Evolutionary conservation across 2,113 vertebrate species (phyloP).

Genomic region (Drymodes brunneopygia): DNA sequence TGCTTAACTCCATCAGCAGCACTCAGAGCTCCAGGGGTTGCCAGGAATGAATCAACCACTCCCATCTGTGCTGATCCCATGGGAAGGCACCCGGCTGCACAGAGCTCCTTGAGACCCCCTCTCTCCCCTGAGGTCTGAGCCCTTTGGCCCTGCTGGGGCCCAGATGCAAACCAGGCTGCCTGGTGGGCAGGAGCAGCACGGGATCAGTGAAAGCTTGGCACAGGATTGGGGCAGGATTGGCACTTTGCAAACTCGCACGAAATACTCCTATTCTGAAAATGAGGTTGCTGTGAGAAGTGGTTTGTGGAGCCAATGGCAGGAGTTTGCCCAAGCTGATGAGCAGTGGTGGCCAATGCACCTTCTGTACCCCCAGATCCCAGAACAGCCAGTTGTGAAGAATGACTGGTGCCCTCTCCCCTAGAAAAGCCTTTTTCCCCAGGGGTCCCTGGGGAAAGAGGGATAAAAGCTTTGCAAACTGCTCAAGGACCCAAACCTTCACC

Average conservation of each 20-base stretch:
- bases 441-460: too few relatives aligned
- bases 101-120: fast-evolving
- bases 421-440: neutral
- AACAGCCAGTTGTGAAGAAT: neutral
- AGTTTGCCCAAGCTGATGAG: neutral
- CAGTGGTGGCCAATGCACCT: fast-evolving
- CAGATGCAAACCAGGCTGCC: neutral
- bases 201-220: neutral
- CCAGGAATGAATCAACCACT: neutral
- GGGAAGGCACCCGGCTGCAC: fast-evolving
- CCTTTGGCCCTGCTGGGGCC: neutral
- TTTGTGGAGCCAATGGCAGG: neutral
- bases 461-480: neutral
- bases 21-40: neutral
- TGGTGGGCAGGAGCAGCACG: fast-evolving
- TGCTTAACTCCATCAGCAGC: fast-evolving
- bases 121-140: neutral
- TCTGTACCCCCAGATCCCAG: fast-evolving
- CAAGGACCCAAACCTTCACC: neutral
- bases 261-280: neutral
- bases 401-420: neutral
- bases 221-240: fast-evolving
- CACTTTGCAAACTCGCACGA: fast-evolving
- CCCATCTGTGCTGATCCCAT: neutral
- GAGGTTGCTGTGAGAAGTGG: neutral